Conservation (phyloP, 2,797 vertebrate species). For the Tympanoctomys barrerae region DNA sequence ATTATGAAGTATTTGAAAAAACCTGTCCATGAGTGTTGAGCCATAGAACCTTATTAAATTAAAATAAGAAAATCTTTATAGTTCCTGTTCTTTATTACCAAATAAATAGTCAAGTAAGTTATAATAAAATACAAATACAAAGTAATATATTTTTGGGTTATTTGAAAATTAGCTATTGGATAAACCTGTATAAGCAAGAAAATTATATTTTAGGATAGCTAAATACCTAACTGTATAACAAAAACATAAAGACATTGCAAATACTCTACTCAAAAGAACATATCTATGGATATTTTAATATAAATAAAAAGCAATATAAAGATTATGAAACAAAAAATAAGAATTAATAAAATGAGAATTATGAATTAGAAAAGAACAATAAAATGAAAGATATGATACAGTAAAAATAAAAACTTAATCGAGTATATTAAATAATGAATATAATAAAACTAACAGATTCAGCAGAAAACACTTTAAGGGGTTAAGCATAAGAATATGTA, state of each 20-base stretch:
- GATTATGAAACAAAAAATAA: neutral
- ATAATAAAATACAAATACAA: neutral
- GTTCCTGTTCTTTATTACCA: neutral
- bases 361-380: neutral
- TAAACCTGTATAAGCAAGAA: neutral
- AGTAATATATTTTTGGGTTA: neutral
- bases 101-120: neutral
- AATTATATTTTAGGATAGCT: neutral
- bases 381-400: neutral
- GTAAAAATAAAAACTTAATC: neutral
- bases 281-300: neutral
- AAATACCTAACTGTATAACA: neutral
- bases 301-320: neutral
- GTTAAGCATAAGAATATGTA: neutral
- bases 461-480: neutral
- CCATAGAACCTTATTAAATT: neutral
- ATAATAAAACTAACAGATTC: neutral
- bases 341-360: no score
- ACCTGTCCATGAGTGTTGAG: neutral
- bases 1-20: neutral
- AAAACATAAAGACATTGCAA: neutral
- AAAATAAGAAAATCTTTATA: neutral
- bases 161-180: neutral
- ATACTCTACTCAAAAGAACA: neutral
- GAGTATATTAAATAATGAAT: neutral